Conservation (phyloP, 2,113 vertebrate species). For the Nestor notabilis region DNA sequence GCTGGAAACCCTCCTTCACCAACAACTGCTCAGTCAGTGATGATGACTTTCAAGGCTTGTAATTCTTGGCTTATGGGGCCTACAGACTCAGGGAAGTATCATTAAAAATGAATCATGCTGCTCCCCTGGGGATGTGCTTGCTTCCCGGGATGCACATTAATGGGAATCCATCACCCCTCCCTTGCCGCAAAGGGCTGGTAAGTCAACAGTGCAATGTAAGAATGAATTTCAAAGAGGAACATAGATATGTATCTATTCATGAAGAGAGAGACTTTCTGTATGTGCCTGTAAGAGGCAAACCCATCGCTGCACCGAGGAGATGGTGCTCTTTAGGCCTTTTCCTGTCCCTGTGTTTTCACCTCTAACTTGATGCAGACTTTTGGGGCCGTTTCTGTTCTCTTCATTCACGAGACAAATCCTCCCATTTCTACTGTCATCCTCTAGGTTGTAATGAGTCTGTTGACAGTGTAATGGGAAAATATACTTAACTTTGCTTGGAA, state of each 20-base stretch:
- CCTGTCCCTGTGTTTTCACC: background rate
- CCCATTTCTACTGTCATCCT: background rate
- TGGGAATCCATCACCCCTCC: conserved; percentile 19
- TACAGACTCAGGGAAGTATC: conserved; percentile 30
- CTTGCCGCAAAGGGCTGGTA: background rate
- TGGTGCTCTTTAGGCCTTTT: background rate
- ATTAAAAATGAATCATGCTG: conserved; percentile 63
- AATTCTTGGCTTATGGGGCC: conserved; percentile 61
- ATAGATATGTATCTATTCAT: background rate
- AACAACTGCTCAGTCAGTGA: conserved; percentile 44
- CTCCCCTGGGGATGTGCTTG: conserved; percentile 26
- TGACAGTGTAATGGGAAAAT: background rate
- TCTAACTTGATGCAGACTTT: background rate
- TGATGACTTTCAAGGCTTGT: conserved; percentile 56
- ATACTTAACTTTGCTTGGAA: background rate
- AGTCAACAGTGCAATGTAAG: background rate
- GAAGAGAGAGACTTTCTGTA: background rate
- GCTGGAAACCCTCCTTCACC: conserved; percentile 58
- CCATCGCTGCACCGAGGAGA: rapidly evolving
- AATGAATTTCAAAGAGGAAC: background rate
- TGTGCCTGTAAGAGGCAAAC: background rate
- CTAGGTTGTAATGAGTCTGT: background rate
- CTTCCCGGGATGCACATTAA: conserved; percentile 20
- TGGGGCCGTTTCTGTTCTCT: background rate
- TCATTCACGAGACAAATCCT: background rate